Base-by-base conservation (phyloP, 2,113 vertebrate species). In the Orycteropus afer region DNA sequence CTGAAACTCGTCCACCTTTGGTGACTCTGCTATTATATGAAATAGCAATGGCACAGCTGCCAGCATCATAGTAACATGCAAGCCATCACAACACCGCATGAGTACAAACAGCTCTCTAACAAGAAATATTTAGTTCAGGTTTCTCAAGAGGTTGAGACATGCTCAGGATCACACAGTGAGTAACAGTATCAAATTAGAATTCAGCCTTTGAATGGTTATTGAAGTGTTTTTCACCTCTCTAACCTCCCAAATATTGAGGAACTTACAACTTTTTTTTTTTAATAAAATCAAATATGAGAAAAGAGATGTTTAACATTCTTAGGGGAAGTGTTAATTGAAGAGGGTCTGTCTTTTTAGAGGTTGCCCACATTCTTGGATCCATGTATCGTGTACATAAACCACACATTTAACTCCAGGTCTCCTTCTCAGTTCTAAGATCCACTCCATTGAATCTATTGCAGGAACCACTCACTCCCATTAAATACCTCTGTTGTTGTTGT, bases 111-210 rank as follows among this genome's bases (percentile, higher is more conserved):
- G 4, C 49, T 65, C 77, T 76, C 69, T 95, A 49, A 82, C 25
- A 53, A 77, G 59, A 86, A 40, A 84, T 79, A 96, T 89, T 86
- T 88, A 86, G 49, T 74, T 91, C 32, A 80, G 22, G 49, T 20
- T 76, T 79, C 63, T 76, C 83, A 86, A 47, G 25, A 86, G 23
- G 32, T 76, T 86, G 80, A 81, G n/a, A 71, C 27, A 51, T 63
- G 49, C 27, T 92, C 40, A 45, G 55, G 77, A 47, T 77, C 61
- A 67, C 37, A 61, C 6, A 81, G 34, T 88, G 40, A 95, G 67
- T 82, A 80, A 61, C 51, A 27, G 32, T 67, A 81, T 91, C 61
- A 78, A n/a, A 69, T 74, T 87, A 87, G 73, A 85, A 53, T 67
- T 15, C 20, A 67, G 27, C 4, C 15, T 92, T 93, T 73, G 51